A percentile compares a stretch with the other conserved stretches of the same genome.
These are phyloP conservation scores for Vombatus ursinus DNA, from an alignment of 2,113 vertebrate genomes.

Conservation along the genomic window DNA sequence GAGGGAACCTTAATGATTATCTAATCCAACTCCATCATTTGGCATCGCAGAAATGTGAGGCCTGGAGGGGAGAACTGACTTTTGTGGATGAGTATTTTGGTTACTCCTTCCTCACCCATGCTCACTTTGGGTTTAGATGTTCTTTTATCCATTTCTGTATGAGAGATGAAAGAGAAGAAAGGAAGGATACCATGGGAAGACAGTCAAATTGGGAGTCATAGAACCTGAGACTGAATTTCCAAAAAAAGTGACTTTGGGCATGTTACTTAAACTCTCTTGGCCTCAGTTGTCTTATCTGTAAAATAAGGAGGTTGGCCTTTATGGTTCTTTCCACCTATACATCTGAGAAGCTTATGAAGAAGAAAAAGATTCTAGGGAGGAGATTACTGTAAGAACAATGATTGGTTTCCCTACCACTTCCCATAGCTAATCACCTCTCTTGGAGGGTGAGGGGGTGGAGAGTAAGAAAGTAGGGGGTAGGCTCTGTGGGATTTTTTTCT, in stretches of 20 bases:
- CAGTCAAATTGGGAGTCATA: not conserved
- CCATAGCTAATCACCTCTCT: not conserved
- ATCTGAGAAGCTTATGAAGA: not conserved
- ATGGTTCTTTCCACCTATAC: not conserved
- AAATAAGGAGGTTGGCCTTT: not conserved
- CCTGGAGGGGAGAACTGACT: not conserved
- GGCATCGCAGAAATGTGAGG: not conserved
- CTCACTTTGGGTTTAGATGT: not conserved
- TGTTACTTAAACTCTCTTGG: not conserved
- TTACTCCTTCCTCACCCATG: not conserved
- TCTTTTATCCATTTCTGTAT: not conserved
- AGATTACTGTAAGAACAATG: not conserved
- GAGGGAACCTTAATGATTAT: not conserved
- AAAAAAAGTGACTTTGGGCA: not conserved
- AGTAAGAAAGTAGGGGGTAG: not conserved
- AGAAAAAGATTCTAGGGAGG: not conserved
- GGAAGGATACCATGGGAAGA: not conserved
- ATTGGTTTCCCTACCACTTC: not conserved
- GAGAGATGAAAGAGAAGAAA: not conserved
- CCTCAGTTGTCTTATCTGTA: not conserved
- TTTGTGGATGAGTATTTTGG: not conserved
- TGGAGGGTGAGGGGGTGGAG: not conserved
- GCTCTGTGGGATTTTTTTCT: constrained; percentile 58
- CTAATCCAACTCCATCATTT: not conserved
- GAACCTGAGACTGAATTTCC: not conserved